Evolutionary conservation across 1,140 invertebrate species (phyloP).

Genomic region (Trachymyrmex septentrionalis): DNA sequence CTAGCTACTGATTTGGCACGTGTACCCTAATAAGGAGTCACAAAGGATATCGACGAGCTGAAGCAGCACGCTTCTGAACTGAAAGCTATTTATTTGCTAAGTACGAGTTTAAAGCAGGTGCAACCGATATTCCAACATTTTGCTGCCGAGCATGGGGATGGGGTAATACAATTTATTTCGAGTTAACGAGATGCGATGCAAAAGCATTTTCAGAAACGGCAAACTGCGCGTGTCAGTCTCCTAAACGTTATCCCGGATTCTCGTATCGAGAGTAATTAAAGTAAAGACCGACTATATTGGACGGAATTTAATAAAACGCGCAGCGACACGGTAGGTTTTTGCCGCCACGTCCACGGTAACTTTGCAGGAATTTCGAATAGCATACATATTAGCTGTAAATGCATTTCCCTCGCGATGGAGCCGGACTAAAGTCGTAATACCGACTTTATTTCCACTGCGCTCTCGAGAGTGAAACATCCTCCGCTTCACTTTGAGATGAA

Average conservation of each 20-base stretch:
- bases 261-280: conserved; percentile 54
- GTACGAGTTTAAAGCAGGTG: conserved; percentile 46
- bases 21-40: conserved; percentile 55
- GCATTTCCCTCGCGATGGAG: conserved; percentile 49
- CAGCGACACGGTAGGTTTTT: conserved; percentile 42
- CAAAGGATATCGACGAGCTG: conserved; percentile 48
- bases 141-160: background rate
- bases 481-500: conserved; percentile 47
- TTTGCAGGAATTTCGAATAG: conserved; percentile 42
- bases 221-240: conserved; percentile 22
- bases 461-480: conserved; percentile 32
- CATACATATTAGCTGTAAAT: conserved; percentile 52
- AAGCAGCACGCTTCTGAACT: conserved; percentile 18
- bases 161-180: conserved; percentile 48
- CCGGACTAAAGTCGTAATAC: conserved; percentile 34
- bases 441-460: conserved; percentile 48
- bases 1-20: conserved; percentile 69
- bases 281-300: conserved; percentile 30
- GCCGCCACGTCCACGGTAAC: conserved; percentile 17
- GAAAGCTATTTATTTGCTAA: conserved; percentile 25
- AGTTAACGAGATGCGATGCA: conserved; percentile 54
- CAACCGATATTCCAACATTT: conserved; percentile 52
- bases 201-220: conserved; percentile 49
- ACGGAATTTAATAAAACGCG: conserved; percentile 35
- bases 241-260: conserved; percentile 39